These are phyloP conservation scores for Drosophila quinaria DNA, from an alignment of 2,888 invertebrate species.

Conservation along the genomic window DNA sequence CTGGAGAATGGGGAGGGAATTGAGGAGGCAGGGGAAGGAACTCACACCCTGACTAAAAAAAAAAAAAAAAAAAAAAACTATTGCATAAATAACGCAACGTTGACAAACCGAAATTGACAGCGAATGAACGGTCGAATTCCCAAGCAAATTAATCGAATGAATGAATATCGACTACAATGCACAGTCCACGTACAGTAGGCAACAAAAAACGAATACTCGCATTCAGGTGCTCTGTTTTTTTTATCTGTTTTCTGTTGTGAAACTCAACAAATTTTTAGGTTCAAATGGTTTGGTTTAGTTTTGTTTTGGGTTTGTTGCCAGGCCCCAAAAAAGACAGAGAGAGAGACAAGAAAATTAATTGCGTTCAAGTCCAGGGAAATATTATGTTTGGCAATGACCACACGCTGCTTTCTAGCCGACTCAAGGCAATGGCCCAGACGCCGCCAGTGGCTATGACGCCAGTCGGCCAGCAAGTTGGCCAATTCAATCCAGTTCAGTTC, in stretches of 20 bases:
- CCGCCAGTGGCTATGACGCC: constrained; percentile 56
- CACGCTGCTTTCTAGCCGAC: constrained; percentile 32
- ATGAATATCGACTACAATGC: constrained; percentile 68
- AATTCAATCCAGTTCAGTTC: constrained; percentile 16
- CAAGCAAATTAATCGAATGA: constrained; percentile 69
- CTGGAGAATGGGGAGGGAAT: not conserved
- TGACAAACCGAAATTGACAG: constrained; percentile 58
- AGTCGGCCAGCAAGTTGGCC: constrained; percentile 18
- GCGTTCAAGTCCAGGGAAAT: constrained; percentile 70
- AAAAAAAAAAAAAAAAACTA: constrained; percentile 25
- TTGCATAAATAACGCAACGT: constrained; percentile 63
- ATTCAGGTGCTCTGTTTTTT: not conserved
- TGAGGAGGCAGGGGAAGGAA: not conserved
- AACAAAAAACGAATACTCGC: constrained; percentile 42
- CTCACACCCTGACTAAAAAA: not conserved
- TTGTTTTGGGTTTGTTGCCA: constrained; percentile 33
- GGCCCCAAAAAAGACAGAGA: constrained; percentile 19
- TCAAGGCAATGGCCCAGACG: constrained; percentile 37
- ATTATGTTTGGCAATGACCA: constrained; percentile 70
- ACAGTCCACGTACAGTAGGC: constrained; percentile 45
- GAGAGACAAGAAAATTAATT: constrained; percentile 51
- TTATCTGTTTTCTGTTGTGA: constrained; percentile 12
- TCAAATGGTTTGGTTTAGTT: constrained; percentile 6
- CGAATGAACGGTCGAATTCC: constrained; percentile 46
- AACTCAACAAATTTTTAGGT: constrained; percentile 56